Percentiles rank a stretch among this genome's conserved stretches.
phyloP scores from a whole-genome alignment of 37 sponge, comb jelly and placozoan species.

The Haliclona indistincta region DNA sequence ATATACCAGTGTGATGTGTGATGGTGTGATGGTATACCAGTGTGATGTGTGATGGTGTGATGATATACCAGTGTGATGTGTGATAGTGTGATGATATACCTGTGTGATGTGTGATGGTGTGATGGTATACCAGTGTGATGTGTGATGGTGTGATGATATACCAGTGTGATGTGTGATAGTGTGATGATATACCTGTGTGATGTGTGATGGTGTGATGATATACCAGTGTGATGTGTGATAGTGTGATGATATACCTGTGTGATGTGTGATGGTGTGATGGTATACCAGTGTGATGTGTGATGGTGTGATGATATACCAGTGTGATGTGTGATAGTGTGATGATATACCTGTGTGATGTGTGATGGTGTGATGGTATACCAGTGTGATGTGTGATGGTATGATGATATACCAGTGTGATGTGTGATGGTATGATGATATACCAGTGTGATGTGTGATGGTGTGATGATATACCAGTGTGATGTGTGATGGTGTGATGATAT shows the following conservation, averaged over 20 bases:
- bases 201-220: not conserved
- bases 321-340: conserved; percentile 16
- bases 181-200: no score
- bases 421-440: not conserved
- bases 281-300: not conserved
- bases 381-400: not conserved
- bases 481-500: not conserved
- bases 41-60: no score
- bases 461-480: not conserved
- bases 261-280: not conserved
- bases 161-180: not conserved
- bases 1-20: not conserved
- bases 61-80: no score
- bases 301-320: conserved; percentile 17
- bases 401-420: no score
- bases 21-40: not conserved
- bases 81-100: not conserved
- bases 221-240: not conserved
- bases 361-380: not conserved
- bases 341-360: not conserved
- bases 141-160: not conserved
- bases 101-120: not conserved
- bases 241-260: not conserved
- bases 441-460: no score
- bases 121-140: not conserved